Evolutionary conservation across 2,888 invertebrate genomes (phyloP).

Genomic region (Torymus auratus): DNA sequence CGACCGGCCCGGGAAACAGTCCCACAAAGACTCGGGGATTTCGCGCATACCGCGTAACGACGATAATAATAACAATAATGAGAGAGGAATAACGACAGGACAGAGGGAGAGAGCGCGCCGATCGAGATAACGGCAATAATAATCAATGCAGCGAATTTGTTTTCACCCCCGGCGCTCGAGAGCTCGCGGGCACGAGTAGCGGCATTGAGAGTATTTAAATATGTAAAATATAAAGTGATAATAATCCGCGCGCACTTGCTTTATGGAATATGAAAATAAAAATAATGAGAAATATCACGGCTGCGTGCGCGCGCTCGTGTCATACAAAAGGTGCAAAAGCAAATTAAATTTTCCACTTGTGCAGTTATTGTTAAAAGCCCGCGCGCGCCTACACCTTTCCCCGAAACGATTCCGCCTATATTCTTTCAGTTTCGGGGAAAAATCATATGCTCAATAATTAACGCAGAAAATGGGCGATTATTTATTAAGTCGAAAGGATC

Average conservation of each 20-base stretch:
- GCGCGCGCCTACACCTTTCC: too few relatives aligned
- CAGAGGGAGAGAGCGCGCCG: background rate
- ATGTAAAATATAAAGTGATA: constrained; percentile 7
- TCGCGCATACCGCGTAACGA: background rate
- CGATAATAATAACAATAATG: constrained; percentile 1
- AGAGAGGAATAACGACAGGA: background rate
- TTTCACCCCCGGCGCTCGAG: background rate
- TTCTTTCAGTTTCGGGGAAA: too few relatives aligned
- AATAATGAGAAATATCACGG: background rate
- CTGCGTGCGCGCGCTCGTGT: too few relatives aligned
- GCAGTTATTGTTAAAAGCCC: too few relatives aligned
- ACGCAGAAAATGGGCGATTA: too few relatives aligned
- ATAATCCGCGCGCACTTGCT: background rate
- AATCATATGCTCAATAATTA: background rate
- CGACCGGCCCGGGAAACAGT: background rate
- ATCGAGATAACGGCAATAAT: background rate
- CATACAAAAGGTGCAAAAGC: background rate
- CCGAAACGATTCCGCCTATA: too few relatives aligned
- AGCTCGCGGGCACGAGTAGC: background rate
- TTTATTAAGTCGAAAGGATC: constrained; percentile 30
- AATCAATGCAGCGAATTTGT: background rate
- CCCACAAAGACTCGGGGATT: background rate
- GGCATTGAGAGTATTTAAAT: background rate
- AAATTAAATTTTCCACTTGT: constrained; percentile 5
- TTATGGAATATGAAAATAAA: constrained; percentile 1